These are phyloP conservation scores for Fragum whitleyi DNA, from an alignment of 2,888 invertebrate species.

Conservation along the genomic window DNA sequence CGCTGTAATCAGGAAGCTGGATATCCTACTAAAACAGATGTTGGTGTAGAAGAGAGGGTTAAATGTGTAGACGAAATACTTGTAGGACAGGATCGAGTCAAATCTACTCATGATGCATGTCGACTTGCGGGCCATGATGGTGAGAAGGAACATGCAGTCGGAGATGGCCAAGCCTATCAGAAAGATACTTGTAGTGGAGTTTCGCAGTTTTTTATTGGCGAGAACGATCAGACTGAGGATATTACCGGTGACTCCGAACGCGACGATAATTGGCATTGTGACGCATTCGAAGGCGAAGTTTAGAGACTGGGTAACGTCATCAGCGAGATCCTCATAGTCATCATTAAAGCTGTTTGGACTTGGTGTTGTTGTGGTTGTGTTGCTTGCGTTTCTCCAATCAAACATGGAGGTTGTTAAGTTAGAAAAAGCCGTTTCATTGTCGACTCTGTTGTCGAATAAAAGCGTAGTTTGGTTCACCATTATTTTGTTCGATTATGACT, in stretches of 20 bases:
- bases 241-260: conserved; percentile 44
- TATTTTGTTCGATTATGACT: too few species aligned
- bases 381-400: too few species aligned
- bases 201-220: conserved; percentile 17
- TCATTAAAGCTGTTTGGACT: background rate
- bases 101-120: conserved; percentile 46
- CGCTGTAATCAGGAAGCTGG: conserved; percentile 38
- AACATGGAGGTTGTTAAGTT: too few species aligned
- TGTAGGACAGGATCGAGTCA: conserved; percentile 25
- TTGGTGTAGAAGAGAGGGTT: conserved; percentile 42
- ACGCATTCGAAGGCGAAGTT: conserved; percentile 41
- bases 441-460: too few species aligned
- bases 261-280: conserved; percentile 40
- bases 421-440: too few species aligned
- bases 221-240: conserved; percentile 40
- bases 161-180: conserved; percentile 37
- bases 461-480: too few species aligned
- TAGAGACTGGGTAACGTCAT: background rate
- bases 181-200: conserved; percentile 23
- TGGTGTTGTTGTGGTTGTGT: too few species aligned
- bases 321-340: background rate
- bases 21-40: conserved; percentile 35
- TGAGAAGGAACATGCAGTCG: conserved; percentile 34
- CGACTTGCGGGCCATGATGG: conserved; percentile 30
- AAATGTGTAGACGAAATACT: conserved; percentile 32